These are phyloP conservation scores for Falcunculus frontatus DNA, from an alignment of 2,113 vertebrate genomes.

Conservation along the genomic window DNA sequence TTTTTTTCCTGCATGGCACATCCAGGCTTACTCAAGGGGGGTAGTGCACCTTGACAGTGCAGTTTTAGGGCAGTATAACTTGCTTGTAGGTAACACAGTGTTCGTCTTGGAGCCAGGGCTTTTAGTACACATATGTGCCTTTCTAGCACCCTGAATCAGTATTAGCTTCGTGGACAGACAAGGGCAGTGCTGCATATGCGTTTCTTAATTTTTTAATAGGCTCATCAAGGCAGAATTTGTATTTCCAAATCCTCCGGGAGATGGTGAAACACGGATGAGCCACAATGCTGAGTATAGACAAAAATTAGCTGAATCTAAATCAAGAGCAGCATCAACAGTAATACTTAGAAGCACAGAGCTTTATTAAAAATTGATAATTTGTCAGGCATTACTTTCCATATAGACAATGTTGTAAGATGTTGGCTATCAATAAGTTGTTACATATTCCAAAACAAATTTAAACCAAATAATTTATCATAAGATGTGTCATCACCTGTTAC, in stretches of 20 bases:
- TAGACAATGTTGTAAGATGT: not conserved
- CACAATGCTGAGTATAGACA: not conserved
- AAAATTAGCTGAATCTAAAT: conserved; percentile 1
- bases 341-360: not conserved
- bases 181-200: not conserved
- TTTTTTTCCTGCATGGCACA: not conserved
- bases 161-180: not conserved
- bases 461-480: not conserved
- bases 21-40: not conserved
- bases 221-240: not conserved
- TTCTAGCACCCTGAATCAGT: not conserved
- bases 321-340: not conserved
- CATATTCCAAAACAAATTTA: not conserved
- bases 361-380: not conserved
- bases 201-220: not conserved
- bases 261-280: not conserved
- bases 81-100: not conserved
- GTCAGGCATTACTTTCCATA: not conserved
- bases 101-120: not conserved
- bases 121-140: not conserved
- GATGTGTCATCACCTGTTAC: not conserved
- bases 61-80: not conserved
- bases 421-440: not conserved
- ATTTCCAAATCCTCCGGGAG: not conserved
- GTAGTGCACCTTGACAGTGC: not conserved